A percentile compares a stretch with the other conserved stretches of the same genome.
phyloP scores from a whole-genome alignment of 2,888 invertebrate genomes.

The Geotrupes spiniger region DNA sequence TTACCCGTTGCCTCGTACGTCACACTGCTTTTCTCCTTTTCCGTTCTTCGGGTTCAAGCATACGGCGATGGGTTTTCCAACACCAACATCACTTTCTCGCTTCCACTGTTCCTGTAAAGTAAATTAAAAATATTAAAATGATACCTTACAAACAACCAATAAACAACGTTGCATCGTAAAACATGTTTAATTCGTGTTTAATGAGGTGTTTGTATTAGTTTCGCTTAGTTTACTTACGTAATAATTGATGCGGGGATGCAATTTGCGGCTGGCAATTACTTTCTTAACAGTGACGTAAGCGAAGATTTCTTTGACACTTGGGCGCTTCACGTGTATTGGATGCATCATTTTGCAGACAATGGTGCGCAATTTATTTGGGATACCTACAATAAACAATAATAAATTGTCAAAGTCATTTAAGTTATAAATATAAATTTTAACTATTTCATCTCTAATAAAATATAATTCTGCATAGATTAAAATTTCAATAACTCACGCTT shows the following conservation, averaged over 20 bases:
- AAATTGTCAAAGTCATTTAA: neutral
- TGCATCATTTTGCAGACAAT: constrained; percentile 59
- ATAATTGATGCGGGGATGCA: constrained; percentile 16
- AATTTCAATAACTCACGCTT: constrained; percentile 4
- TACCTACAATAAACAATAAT: constrained; percentile 37
- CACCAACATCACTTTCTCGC: constrained; percentile 6
- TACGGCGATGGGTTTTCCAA: constrained; percentile 9
- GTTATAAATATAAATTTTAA: neutral
- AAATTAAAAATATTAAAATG: neutral
- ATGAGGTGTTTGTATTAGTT: no score
- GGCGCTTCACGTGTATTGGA: constrained; percentile 53
- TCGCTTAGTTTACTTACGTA: constrained; percentile 17
- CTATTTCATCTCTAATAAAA: neutral
- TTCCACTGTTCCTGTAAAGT: constrained; percentile 14
- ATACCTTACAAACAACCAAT: neutral
- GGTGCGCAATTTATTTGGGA: constrained; percentile 52
- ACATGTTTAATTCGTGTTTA: no score
- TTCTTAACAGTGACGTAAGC: constrained; percentile 21
- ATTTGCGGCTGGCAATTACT: constrained; percentile 3
- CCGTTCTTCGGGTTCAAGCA: constrained; percentile 13
- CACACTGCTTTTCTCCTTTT: neutral
- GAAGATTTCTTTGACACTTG: constrained; percentile 55
- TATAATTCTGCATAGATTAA: neutral
- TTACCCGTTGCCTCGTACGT: constrained; percentile 9
- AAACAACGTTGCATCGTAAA: neutral